phyloP scores from a whole-genome alignment of 2,888 invertebrate species.

The Glaucopsyche alexis region DNA sequence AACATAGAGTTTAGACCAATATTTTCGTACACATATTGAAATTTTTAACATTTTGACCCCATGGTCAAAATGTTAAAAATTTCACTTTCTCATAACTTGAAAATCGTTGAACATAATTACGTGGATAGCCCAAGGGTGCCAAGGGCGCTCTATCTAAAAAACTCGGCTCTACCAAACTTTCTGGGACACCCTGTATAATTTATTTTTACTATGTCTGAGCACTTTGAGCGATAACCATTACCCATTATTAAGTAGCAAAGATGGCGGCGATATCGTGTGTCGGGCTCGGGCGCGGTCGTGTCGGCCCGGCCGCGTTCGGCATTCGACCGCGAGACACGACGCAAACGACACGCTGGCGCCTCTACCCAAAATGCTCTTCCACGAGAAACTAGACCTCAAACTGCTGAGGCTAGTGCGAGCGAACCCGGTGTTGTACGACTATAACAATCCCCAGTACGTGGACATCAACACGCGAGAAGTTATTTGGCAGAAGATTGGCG shows the following conservation, averaged over 20 bases:
- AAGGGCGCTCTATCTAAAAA: too few relatives aligned
- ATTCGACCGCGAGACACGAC: conserved; percentile 31
- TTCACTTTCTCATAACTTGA: too few relatives aligned
- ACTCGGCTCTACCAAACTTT: too few relatives aligned
- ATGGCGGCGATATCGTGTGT: neutral
- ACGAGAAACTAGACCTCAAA: conserved; percentile 57
- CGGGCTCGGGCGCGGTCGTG: conserved; percentile 13
- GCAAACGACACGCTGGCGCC: conserved; percentile 29
- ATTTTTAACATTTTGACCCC: too few relatives aligned
- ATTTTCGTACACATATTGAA: too few relatives aligned
- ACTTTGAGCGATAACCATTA: neutral
- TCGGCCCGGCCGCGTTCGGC: conserved; percentile 5
- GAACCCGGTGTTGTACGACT: conserved; percentile 62
- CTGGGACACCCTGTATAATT: too few relatives aligned
- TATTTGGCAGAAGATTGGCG: conserved; percentile 72
- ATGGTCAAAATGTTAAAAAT: too few relatives aligned
- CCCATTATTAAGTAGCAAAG: neutral
- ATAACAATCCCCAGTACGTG: conserved; percentile 63
- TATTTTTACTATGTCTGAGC: too few relatives aligned
- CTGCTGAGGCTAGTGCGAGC: conserved; percentile 60
- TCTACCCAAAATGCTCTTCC: conserved; percentile 38
- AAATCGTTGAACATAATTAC: too few relatives aligned
- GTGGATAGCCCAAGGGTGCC: too few relatives aligned
- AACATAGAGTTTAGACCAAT: too few relatives aligned
- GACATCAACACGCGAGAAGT: conserved; percentile 70